These are phyloP conservation scores for Emberiza fucata DNA, from an alignment of 2,113 vertebrate species.

Conservation along the genomic window DNA sequence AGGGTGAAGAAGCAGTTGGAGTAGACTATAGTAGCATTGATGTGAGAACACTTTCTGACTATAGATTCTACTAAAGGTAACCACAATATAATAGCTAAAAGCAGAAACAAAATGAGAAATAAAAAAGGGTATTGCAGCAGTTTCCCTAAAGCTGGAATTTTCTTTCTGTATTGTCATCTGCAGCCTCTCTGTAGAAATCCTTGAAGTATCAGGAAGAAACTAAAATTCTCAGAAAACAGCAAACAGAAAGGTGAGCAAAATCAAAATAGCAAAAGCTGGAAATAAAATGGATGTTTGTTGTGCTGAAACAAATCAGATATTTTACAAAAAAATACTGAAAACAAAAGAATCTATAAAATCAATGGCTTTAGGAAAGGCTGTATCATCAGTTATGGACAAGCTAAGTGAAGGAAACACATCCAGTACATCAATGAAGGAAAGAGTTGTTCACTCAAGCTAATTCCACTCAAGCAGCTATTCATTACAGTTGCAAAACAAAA, in stretches of 20 bases:
- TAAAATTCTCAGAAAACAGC: neutral
- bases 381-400: neutral
- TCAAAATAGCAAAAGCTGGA: neutral
- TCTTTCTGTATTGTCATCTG: neutral
- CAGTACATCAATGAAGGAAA: neutral
- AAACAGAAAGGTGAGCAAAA: neutral
- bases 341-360: neutral
- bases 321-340: neutral
- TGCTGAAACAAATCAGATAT: neutral
- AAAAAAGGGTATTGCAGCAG: neutral
- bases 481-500: neutral
- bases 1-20: neutral
- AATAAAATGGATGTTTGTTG: neutral
- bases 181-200: neutral
- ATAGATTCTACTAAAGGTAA: neutral
- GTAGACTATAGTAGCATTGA: neutral
- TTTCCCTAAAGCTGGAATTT: neutral
- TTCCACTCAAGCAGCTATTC: neutral
- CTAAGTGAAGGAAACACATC: neutral
- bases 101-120: neutral
- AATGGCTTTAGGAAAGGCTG: neutral
- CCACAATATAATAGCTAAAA: neutral
- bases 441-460: neutral
- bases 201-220: neutral
- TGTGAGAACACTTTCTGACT: neutral